Conservation (phyloP, 1,140 invertebrate species). For the Triops cancriformis region DNA sequence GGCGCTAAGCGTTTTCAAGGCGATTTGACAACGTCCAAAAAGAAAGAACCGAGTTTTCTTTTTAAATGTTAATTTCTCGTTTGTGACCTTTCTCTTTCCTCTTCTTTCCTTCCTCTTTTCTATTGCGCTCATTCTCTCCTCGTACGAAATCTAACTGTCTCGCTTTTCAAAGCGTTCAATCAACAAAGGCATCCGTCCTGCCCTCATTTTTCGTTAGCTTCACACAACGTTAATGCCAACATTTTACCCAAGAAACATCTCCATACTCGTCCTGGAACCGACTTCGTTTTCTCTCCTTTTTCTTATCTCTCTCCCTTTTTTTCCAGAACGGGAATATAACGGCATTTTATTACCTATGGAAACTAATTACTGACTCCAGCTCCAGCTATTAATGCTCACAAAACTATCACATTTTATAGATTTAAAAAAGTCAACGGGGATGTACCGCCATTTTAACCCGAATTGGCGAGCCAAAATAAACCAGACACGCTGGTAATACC, state of each 20-base stretch:
- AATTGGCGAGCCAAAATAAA: no score
- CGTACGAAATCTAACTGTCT: background rate
- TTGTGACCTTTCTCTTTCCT: background rate
- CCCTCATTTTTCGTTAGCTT: background rate
- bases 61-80: background rate
- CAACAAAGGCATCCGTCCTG: slow-evolving; percentile 2
- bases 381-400: no score
- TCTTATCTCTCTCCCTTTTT: no score
- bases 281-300: background rate
- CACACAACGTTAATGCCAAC: no score
- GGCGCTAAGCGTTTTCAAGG: no score
- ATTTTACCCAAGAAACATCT: background rate
- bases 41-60: background rate
- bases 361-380: no score
- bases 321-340: no score
- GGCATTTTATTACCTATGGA: no score
- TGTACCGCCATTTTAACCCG: no score
- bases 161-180: background rate
- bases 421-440: no score
- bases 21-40: background rate
- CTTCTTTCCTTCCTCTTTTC: background rate
- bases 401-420: no score
- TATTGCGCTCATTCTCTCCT: background rate
- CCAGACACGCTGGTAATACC: no score
- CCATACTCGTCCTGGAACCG: background rate